Base-by-base conservation (phyloP, 1,140 invertebrate genomes). In the Trialeurodes vaporariorum region DNA sequence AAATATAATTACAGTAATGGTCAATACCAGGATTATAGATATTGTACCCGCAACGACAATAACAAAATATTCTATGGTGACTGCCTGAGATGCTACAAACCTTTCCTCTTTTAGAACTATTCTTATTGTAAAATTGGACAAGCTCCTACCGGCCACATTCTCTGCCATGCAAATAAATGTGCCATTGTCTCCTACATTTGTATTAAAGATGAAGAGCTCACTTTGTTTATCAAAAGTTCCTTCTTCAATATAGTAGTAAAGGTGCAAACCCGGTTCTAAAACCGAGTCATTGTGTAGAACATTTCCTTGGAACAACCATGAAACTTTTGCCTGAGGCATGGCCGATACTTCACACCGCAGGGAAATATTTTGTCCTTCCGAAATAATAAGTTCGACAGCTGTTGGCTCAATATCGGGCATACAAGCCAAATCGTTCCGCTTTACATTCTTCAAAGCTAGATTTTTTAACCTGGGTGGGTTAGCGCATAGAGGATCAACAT, bases 121-220 rank as follows among this genome's bases (percentile, higher is more conserved):
- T 67, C 84, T 80, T 26, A 94, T 81, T 0, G 90, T 91, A 67
- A 90, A 89, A 73, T 93, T 93, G 1, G 87, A 85, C 66, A 84
- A 83, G 0, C 85, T 81, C 64, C 80, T 83, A 21, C 92, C 92
- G 0, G 91, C 92, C 2, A 86, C 83, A 73, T 94, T 94, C 72
- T 91, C 88, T 0, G 91, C 91, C 1, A 87, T 78, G 74, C 91
- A 94, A 0, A 86, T 83, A 73, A 90, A 93, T 2, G 86, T 89
- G 1, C 91, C 91, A 71, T 92, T 91, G 67, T 90, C 87, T 68
- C 88, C 87, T 58, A 80, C 81, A 25, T 84, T 87, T 24, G 87
- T 83, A 74, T 90, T 88, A 70, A 85, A 86, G 71, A 91, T 89
- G 73, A 87, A 85, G 25, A 91, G 79, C 77, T 90, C 88, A 84